Evolutionary conservation across 2,888 invertebrate genomes (phyloP).

Genomic region (Plagodis pulveraria): DNA sequence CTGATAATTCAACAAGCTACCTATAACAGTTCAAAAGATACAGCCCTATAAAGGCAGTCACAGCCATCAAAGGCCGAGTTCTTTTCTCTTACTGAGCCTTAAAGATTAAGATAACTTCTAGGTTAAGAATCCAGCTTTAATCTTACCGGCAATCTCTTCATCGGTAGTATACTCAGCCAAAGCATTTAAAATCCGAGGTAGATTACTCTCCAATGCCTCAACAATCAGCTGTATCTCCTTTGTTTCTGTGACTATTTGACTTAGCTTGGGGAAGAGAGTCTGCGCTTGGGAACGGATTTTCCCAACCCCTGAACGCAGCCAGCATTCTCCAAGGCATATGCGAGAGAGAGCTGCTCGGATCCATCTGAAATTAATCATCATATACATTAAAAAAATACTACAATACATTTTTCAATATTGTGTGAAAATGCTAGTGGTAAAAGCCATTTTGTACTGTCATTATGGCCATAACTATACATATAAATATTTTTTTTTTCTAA

Average conservation of each 20-base stretch:
- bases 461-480: neutral
- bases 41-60: no score
- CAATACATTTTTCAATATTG: neutral
- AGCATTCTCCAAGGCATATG: conserved; percentile 74
- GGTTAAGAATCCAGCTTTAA: neutral
- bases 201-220: conserved; percentile 72
- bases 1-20: no score
- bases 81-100: no score
- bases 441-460: neutral
- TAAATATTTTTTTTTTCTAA: no score
- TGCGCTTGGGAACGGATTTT: conserved; percentile 78
- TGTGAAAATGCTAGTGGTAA: neutral
- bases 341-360: conserved; percentile 75
- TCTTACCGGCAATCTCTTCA: conserved; percentile 75
- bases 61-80: no score
- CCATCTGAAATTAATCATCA: conserved; percentile 60
- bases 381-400: neutral
- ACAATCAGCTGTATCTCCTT: conserved; percentile 67
- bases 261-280: conserved; percentile 72
- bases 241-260: conserved; percentile 68
- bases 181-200: conserved; percentile 71
- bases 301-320: conserved; percentile 77
- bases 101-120: neutral
- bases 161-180: conserved; percentile 77
- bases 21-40: no score